Evolutionary conservation across 1,140 invertebrate genomes (phyloP).

Genomic region (Aphelenchoides besseyi): DNA sequence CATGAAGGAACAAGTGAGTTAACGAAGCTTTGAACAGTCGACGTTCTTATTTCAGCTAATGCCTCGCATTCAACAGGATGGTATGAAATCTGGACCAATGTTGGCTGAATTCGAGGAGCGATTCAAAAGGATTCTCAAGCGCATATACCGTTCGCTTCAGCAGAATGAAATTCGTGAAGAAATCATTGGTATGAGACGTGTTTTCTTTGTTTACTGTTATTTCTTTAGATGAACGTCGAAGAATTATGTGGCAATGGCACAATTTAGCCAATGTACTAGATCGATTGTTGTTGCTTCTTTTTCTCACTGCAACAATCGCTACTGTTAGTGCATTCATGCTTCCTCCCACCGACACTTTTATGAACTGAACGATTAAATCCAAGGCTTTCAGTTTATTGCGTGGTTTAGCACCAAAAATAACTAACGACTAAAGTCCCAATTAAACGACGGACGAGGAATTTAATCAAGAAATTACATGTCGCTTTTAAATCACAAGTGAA

Average conservation of each 20-base stretch:
- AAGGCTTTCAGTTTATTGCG: too few relatives aligned
- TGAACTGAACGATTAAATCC: background rate
- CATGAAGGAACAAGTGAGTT: conserved; percentile 49
- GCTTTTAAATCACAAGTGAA: too few relatives aligned
- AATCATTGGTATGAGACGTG: conserved; percentile 33
- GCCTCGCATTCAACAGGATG: conserved; percentile 48
- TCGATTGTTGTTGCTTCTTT: conserved; percentile 71
- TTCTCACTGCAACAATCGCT: conserved; percentile 62
- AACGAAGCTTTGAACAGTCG: conserved; percentile 13
- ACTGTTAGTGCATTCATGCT: conserved; percentile 55
- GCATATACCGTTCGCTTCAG: conserved; percentile 55
- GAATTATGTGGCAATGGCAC: conserved; percentile 74
- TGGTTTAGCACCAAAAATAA: too few relatives aligned
- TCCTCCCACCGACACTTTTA: background rate
- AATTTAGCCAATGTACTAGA: conserved; percentile 72
- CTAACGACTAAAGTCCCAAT: too few relatives aligned
- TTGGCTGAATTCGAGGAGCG: conserved; percentile 55
- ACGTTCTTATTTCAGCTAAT: conserved; percentile 32
- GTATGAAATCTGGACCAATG: conserved; percentile 36
- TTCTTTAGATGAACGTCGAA: conserved; percentile 69
- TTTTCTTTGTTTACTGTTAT: background rate
- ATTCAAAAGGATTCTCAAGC: conserved; percentile 55
- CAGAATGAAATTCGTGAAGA: conserved; percentile 68
- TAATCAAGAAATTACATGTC: too few relatives aligned
- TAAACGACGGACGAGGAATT: too few relatives aligned